Base-by-base conservation (phyloP, 30 jellyfish, hydroid and myxozoan species). In the Pelagia noctiluca region DNA sequence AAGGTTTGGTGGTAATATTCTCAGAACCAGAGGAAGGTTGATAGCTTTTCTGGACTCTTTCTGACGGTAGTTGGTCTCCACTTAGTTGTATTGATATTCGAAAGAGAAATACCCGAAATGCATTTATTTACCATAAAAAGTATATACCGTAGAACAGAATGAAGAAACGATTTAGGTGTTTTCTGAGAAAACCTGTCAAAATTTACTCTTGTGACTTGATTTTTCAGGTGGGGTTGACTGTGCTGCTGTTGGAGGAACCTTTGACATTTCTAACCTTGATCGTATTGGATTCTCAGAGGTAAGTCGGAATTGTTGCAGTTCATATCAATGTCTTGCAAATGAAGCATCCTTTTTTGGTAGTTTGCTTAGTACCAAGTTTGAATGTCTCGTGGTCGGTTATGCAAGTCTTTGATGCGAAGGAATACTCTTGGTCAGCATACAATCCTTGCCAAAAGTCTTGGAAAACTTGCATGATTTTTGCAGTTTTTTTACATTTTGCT, bases 201-300 rank as follows among this genome's bases (percentile, higher is more conserved):
- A 42, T 42, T 5, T 42, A 42, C 21, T 52, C 4, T 52, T 52
- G 22, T 63, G 52, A 3, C 28, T 13, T 63, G 16, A 2, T 7
- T 21, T 7, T 5, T 63, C 24, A 63, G 88, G 94, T 52, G 94
- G 94, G 1, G 94, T 83, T 0, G 94, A 83, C 38, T 70, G 89
- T 19, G 81, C 81, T 3, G 68, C 89, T 21, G 70, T 50, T 31
- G 94, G 82, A 23, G 94, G 94, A 2, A 69, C 89, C 2, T 83
- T 83, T 46, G 94, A 83, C 54, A 83, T 83, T 35, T 83, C 94
- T 1, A 83, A 83, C 52, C 73, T 73, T 12, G 94, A 83, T 63
- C 68, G 68, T 52, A 25, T 52, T 19, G 68, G 68, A 52, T 52
- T 52, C 68, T 52, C 68, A 16, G 34, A 82, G 92, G 68, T 52